A percentile compares a stretch with the other conserved stretches of the same genome.
phyloP scores from a whole-genome alignment of 2,113 vertebrate genomes.

The Leptobrachium leishanense region DNA sequence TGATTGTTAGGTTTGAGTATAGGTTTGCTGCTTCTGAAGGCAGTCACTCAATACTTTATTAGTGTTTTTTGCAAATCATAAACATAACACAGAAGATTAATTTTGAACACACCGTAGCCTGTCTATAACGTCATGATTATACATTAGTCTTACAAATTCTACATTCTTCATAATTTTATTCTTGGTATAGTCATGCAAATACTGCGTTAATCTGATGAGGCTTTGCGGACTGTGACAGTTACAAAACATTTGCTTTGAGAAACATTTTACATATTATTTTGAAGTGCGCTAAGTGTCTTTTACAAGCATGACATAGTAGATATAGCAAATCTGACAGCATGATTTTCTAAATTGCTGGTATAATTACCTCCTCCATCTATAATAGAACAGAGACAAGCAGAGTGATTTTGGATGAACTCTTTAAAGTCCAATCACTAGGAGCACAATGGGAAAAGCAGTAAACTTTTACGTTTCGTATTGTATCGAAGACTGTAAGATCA shows the following conservation, averaged over 20 bases:
- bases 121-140: neutral
- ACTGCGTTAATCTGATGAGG: neutral
- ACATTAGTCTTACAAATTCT: too few relatives aligned
- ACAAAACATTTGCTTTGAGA: neutral
- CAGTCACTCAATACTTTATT: too few relatives aligned
- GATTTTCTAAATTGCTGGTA: neutral
- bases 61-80: neutral
- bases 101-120: neutral
- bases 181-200: neutral
- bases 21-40: too few relatives aligned
- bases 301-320: neutral
- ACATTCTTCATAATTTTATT: neutral
- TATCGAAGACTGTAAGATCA: too few relatives aligned
- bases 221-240: conserved; percentile 1
- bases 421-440: neutral
- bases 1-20: too few relatives aligned
- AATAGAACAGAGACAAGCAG: neutral
- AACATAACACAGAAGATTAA: neutral
- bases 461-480: too few relatives aligned
- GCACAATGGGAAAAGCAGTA: too few relatives aligned
- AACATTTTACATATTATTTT: neutral
- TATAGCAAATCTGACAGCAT: neutral
- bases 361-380: neutral
- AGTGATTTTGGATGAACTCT: neutral
- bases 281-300: neutral